Conservation (phyloP, 2,797 vertebrate species). For the Ptychadena robeensis region DNA sequence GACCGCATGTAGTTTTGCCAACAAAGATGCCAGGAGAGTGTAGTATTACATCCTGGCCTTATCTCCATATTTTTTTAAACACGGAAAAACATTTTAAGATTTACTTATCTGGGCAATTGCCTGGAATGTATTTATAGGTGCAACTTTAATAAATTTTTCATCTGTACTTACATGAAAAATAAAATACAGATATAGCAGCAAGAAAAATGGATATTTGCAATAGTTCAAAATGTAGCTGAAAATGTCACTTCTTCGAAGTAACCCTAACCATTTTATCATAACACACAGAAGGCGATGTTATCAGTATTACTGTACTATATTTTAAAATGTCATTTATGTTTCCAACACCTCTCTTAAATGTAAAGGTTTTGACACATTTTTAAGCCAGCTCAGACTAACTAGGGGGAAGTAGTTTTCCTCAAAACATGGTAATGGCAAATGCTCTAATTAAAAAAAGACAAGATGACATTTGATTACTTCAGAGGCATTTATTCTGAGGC, state of each 20-base stretch:
- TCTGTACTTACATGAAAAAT: constrained; percentile 5
- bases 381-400: neutral
- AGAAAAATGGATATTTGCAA: neutral
- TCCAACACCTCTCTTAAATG: neutral
- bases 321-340: neutral
- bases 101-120: neutral
- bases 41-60: no score
- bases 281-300: constrained; percentile 9
- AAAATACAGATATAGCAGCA: neutral
- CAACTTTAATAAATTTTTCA: neutral
- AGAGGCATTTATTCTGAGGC: neutral
- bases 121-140: neutral
- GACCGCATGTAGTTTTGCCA: no score
- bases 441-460: neutral
- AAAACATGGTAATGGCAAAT: neutral
- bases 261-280: constrained; percentile 17
- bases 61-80: no score
- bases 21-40: no score
- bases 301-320: neutral
- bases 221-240: constrained; percentile 19
- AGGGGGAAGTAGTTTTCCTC: neutral
- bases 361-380: neutral
- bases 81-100: neutral
- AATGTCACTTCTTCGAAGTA: constrained; percentile 17
- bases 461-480: neutral